These are phyloP conservation scores for Antedon bifida DNA, from an alignment of 35 echinoderm and acorn worm species.

Conservation along the genomic window DNA sequence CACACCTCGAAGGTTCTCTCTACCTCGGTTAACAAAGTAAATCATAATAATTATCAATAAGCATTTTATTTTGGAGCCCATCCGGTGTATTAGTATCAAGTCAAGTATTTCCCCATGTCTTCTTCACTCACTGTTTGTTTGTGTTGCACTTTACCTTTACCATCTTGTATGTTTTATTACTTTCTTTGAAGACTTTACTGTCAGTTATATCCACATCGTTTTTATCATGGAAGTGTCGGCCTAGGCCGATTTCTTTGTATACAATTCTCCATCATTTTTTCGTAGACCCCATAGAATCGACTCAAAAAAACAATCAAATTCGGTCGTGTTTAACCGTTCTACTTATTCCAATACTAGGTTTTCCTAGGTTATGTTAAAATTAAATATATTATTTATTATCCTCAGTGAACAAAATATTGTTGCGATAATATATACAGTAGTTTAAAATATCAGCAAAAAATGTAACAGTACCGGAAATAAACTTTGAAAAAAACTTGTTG, in stretches of 20 bases:
- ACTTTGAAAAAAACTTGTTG: too few species aligned
- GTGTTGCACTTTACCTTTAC: background rate
- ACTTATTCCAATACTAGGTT: too few species aligned
- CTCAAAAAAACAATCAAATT: background rate
- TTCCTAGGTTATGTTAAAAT: too few species aligned
- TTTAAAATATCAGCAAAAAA: too few species aligned
- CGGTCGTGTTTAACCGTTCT: too few species aligned
- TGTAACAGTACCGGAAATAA: too few species aligned
- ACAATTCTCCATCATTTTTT: slow-evolving; percentile 11
- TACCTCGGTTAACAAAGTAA: slow-evolving; percentile 13
- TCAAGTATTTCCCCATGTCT: slow-evolving; percentile 11
- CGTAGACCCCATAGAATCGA: background rate
- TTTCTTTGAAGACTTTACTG: background rate
- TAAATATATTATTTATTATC: too few species aligned
- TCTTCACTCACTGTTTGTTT: background rate
- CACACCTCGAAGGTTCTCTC: slow-evolving; percentile 13
- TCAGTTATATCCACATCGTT: slow-evolving; percentile 1
- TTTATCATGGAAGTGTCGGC: background rate
- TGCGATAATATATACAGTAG: too few species aligned
- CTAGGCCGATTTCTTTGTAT: slow-evolving; percentile 15
- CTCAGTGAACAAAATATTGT: too few species aligned
- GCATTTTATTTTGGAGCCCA: slow-evolving; percentile 18
- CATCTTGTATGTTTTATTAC: slow-evolving; percentile 6
- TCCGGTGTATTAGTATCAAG: background rate
- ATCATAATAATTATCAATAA: slow-evolving; percentile 20